Evolutionary conservation across 2,797 vertebrate species (phyloP).

Genomic region (Eospalax fontanierii): DNA sequence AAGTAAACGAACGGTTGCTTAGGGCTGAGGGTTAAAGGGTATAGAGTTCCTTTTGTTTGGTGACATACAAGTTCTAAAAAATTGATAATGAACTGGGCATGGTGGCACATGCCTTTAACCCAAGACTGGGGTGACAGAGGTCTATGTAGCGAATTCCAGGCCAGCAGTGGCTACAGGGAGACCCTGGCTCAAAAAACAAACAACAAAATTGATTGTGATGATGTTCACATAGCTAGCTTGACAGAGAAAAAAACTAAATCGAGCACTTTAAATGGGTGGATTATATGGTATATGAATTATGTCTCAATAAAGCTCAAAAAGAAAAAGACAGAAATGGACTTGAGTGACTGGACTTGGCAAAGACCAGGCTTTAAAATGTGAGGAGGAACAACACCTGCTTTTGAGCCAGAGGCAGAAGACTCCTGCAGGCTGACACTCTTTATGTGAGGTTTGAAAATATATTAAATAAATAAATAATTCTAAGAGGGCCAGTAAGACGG

Average conservation of each 20-base stretch:
- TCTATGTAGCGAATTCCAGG: no score
- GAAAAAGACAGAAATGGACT: not conserved
- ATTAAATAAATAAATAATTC: not conserved
- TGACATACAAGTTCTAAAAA: not conserved
- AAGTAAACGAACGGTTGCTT: not conserved
- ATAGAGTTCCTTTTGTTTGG: not conserved
- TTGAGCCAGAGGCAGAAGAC: not conserved
- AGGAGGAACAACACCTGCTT: not conserved
- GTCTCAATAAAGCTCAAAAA: not conserved
- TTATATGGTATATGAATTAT: not conserved
- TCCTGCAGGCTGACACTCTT: not conserved
- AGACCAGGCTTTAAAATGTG: slow-evolving; percentile 12
- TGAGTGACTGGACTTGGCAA: not conserved
- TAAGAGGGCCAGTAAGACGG: not conserved
- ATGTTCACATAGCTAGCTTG: no score
- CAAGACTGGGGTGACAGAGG: no score
- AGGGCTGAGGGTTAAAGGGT: not conserved
- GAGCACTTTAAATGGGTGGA: not conserved
- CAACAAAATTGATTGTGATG: no score
- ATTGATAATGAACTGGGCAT: no score
- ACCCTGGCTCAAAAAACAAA: no score
- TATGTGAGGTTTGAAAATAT: not conserved
- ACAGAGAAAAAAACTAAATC: no score
- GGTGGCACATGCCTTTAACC: no score
- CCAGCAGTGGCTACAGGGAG: no score